Evolutionary conservation across 2,113 vertebrate species (phyloP), one percentile per base, ranked within the genome.

Genomic region (Triplophysa tibetana): DNA sequence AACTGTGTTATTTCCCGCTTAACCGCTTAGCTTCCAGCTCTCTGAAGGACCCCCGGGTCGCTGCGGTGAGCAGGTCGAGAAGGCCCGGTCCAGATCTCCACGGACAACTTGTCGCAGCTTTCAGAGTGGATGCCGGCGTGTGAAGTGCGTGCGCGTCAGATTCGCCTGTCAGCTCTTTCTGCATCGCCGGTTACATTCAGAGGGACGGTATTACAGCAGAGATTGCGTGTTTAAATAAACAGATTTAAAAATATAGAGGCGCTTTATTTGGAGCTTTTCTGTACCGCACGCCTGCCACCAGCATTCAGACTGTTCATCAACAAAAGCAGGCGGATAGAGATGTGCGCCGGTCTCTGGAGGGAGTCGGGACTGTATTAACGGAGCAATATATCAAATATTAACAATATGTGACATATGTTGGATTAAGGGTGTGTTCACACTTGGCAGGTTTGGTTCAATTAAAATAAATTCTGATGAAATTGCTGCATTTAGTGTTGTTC

Each of bases 281-380:
- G 84, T 91, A 7, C 92, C 92, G 92, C 93, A 94, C 92, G 94
- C 92, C 93, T 95, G 94, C 92, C 93, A 95, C 92, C 91, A 93
- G 92, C 94, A 93, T 93, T 95, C 93, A 94, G 91, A 93, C 92
- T 93, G 93, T 93, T 93, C 94, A 95, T 94, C 94, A 95, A 95
- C 93, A 92, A 94, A 92, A 93, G 90, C 93, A 94, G 92, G 93
- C 19, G 23, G 10, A 23, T 58, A 33, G 63, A 70, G 68, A 21
- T 17, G 48, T 74, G 14, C 17, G 23, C 26, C 2, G 24, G 14
- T 65, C 9, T 43, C 17, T 29, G 67, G 8, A n/a, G 54, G 4
- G 2, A 16, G 48, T 50, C 48, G 48, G 11, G 6, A 50, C 12
- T 50, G 11, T 13, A 50, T 14, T 2, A 14, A 50, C 48, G 10